Conservation (phyloP, 2,113 vertebrate species). For the Nerophis ophidion region DNA sequence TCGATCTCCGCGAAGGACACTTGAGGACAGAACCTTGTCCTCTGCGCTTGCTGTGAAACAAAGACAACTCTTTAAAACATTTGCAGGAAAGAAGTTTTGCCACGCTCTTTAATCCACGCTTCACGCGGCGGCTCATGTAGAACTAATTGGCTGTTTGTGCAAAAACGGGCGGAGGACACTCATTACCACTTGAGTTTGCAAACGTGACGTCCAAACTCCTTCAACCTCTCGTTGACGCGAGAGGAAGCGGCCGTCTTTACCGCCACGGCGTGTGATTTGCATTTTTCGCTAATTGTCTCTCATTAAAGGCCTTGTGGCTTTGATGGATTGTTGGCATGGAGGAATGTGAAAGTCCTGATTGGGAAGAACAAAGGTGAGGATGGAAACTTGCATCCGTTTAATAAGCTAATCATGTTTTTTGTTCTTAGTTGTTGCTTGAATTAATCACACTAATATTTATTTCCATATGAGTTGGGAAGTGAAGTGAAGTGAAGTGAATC, state of each 20-base stretch:
- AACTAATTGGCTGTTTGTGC: constrained; percentile 64
- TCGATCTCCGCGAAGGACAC: constrained; percentile 35
- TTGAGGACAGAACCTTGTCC: constrained; percentile 19
- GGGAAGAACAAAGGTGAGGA: constrained; percentile 23
- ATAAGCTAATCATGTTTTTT: not conserved
- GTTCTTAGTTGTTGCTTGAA: too few species aligned
- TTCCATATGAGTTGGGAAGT: too few species aligned
- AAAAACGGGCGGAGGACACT: constrained; percentile 51
- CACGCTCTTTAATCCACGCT: constrained; percentile 38
- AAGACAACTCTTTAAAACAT: constrained; percentile 6
- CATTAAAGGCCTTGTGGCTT: constrained; percentile 70
- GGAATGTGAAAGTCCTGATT: constrained; percentile 62
- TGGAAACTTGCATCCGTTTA: not conserved
- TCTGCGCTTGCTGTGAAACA: constrained; percentile 7
- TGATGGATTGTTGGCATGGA: constrained; percentile 65
- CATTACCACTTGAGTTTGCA: constrained; percentile 31
- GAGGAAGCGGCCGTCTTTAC: not conserved
- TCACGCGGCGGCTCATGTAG: constrained; percentile 45
- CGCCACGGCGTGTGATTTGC: constrained; percentile 52
- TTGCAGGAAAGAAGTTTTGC: too few species aligned
- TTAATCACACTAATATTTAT: too few species aligned
- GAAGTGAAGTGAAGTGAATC: too few species aligned
- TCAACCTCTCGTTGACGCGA: constrained; percentile 24
- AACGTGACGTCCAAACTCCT: constrained; percentile 27
- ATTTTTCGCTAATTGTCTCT: constrained; percentile 71